These are phyloP conservation scores for Mystacides longicornis DNA, from an alignment of 2,888 invertebrate genomes.

Conservation along the genomic window DNA sequence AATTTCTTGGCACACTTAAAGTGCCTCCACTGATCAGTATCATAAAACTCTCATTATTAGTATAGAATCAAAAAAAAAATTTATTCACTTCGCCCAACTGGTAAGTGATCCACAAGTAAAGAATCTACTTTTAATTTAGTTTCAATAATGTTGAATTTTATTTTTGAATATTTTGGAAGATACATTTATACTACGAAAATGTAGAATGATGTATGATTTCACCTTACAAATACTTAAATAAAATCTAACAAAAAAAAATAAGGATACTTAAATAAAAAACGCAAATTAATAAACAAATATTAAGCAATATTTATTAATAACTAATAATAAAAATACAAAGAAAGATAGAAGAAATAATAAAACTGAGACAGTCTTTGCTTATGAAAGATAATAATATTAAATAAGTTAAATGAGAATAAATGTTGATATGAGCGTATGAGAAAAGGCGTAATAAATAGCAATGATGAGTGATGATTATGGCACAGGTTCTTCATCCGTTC, in stretches of 20 bases:
- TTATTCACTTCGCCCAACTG: too few species aligned
- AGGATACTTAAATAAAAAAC: neutral
- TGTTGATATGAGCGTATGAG: neutral
- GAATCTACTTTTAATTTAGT: too few species aligned
- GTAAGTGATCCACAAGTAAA: too few species aligned
- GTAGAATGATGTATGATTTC: too few species aligned
- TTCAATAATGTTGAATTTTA: too few species aligned
- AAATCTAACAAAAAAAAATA: neutral
- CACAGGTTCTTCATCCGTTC: constrained; percentile 61
- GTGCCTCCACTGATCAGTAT: too few species aligned
- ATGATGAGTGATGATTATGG: constrained; percentile 35
- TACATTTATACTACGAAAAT: too few species aligned
- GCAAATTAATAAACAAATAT: neutral
- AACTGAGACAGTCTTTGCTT: constrained; percentile 1
- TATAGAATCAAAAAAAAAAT: too few species aligned
- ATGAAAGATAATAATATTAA: neutral
- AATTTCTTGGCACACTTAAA: too few species aligned
- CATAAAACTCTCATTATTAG: too few species aligned
- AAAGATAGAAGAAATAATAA: neutral
- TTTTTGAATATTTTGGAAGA: too few species aligned
- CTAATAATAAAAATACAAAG: neutral
- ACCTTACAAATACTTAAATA: neutral
- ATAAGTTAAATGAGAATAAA: neutral
- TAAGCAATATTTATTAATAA: neutral
- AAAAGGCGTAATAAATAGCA: neutral